These are phyloP conservation scores for Elaphurus davidianus DNA, from an alignment of 2,113 vertebrate genomes.

Conservation along the genomic window DNA sequence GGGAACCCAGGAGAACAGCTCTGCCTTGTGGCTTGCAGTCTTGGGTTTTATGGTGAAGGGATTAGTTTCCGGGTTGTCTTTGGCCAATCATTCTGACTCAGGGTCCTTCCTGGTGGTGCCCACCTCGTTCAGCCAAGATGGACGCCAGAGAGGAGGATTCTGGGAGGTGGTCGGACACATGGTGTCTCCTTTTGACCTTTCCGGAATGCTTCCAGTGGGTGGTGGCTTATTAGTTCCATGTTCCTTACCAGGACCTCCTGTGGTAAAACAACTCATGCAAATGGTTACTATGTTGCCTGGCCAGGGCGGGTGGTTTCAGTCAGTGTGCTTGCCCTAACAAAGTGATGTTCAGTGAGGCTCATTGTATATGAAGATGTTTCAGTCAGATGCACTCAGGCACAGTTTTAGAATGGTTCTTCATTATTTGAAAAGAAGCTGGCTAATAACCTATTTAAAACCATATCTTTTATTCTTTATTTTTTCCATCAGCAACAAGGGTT, in stretches of 20 bases:
- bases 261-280: accelerated
- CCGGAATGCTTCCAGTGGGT: background rate
- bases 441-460: conserved; percentile 1
- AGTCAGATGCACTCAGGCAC: conserved; percentile 22
- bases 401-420: conserved; percentile 15
- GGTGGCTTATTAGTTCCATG: background rate
- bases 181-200: background rate
- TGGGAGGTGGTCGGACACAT: background rate
- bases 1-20: background rate
- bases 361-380: background rate
- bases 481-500: background rate
- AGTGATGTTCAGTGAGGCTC: background rate
- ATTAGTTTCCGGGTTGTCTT: background rate
- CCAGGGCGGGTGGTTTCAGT: accelerated
- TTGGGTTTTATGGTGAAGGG: background rate
- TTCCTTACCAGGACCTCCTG: background rate
- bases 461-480: conserved; percentile 22
- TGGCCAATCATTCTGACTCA: background rate
- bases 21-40: background rate
- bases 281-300: background rate
- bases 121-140: background rate
- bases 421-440: conserved; percentile 2
- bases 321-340: background rate
- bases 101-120: background rate
- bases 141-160: background rate